These are phyloP conservation scores for Myathropa florea DNA, from an alignment of 2,888 invertebrate species.

Conservation along the genomic window DNA sequence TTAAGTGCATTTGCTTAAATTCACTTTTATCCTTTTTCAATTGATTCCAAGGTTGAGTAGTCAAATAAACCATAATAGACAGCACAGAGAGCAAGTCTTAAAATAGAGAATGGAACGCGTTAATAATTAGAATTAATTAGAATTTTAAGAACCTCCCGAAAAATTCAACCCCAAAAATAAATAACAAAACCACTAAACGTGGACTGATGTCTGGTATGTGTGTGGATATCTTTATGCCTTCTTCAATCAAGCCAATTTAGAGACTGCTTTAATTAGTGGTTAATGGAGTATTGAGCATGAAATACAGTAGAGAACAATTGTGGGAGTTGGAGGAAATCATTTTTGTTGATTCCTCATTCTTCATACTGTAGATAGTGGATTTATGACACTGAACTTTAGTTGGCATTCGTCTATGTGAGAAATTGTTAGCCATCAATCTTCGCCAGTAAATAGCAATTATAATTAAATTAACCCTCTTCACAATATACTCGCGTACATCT, in stretches of 20 bases:
- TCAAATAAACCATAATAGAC: slow-evolving; percentile 28
- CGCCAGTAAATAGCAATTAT: slow-evolving; percentile 49
- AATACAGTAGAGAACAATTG: slow-evolving; percentile 23
- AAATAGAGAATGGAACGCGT: slow-evolving; percentile 47
- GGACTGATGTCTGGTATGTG: not conserved
- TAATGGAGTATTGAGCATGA: slow-evolving; percentile 49
- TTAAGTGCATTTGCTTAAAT: slow-evolving; percentile 50
- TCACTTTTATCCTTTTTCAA: slow-evolving; percentile 62
- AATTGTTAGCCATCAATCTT: slow-evolving; percentile 37
- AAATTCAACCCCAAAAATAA: slow-evolving; percentile 13
- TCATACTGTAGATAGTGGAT: slow-evolving; percentile 49
- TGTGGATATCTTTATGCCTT: slow-evolving; percentile 2
- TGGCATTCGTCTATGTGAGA: not conserved
- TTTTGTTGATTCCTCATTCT: slow-evolving; percentile 19
- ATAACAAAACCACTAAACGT: too few species aligned
- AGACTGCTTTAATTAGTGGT: slow-evolving; percentile 61
- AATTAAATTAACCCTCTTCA: slow-evolving; percentile 48
- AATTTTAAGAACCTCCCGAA: slow-evolving; percentile 60
- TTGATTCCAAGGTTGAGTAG: slow-evolving; percentile 55
- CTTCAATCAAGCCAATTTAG: slow-evolving; percentile 60
- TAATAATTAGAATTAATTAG: slow-evolving; percentile 62
- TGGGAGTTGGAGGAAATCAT: slow-evolving; percentile 57
- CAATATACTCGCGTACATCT: slow-evolving; percentile 39
- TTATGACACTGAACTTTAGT: slow-evolving; percentile 66
- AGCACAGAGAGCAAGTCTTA: not conserved